Evolutionary conservation across 1,140 invertebrate genomes (phyloP).

Genomic region (Listronotus bonariensis): DNA sequence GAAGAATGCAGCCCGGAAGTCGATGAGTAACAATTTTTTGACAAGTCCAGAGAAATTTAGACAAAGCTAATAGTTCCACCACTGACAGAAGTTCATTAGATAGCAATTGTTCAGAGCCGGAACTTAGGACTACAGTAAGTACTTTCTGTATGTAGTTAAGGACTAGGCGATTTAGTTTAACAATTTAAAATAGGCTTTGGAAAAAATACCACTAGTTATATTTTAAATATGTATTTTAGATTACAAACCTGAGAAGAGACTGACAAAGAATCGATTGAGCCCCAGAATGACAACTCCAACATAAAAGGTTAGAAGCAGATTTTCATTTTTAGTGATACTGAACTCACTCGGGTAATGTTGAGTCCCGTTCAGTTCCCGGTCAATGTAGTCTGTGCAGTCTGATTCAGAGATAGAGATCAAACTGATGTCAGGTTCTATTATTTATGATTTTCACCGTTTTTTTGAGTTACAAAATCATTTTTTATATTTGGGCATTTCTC

Average conservation of each 20-base stretch:
- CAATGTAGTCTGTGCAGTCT: slow-evolving; percentile 76
- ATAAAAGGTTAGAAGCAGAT: slow-evolving; percentile 61
- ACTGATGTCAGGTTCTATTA: too few relatives aligned
- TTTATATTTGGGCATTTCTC: too few relatives aligned
- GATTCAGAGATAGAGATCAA: slow-evolving; percentile 93
- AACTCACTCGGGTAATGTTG: slow-evolving; percentile 74
- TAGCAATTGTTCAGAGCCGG: slow-evolving; percentile 52
- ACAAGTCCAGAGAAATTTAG: slow-evolving; percentile 28
- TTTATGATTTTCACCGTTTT: too few relatives aligned
- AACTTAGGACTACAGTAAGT: slow-evolving; percentile 48
- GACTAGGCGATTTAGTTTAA: too few relatives aligned
- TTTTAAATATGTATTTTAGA: too few relatives aligned
- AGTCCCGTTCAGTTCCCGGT: slow-evolving; percentile 53
- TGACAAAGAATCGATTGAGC: slow-evolving; percentile 2
- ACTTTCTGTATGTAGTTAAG: too few relatives aligned
- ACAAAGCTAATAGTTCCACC: slow-evolving; percentile 44
- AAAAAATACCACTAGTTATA: too few relatives aligned
- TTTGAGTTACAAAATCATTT: too few relatives aligned
- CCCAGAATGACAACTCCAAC: slow-evolving; percentile 19
- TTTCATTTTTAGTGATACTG: slow-evolving; percentile 92
- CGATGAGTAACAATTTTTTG: slow-evolving; percentile 56
- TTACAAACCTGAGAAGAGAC: too few relatives aligned
- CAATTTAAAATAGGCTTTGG: too few relatives aligned
- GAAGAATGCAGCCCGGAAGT: slow-evolving; percentile 73
- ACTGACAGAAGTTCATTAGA: slow-evolving; percentile 53